Conservation (phyloP, 1,140 invertebrate genomes). For the Globodera ellingtonae region DNA sequence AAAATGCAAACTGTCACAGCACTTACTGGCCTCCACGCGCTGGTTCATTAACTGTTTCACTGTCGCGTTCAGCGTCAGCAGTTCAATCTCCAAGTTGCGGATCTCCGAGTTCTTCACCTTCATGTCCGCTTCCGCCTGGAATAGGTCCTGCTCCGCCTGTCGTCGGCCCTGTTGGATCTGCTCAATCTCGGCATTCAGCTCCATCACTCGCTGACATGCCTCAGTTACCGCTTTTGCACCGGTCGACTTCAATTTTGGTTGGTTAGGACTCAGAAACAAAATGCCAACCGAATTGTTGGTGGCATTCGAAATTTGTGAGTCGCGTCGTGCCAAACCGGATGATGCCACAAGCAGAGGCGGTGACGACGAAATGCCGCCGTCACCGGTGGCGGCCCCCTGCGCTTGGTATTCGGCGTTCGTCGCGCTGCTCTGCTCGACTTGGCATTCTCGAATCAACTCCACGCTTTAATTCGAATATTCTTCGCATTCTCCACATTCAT, state of each 20-base stretch:
- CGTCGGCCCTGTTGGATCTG: constrained; percentile 38
- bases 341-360: not conserved
- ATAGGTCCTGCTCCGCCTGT: constrained; percentile 52
- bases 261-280: not conserved
- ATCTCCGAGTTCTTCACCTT: constrained; percentile 55
- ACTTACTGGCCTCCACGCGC: constrained; percentile 79
- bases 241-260: not conserved
- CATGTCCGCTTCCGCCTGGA: constrained; percentile 53
- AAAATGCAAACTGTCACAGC: not conserved
- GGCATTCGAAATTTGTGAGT: constrained; percentile 27
- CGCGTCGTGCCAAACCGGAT: constrained; percentile 9
- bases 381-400: constrained; percentile 74
- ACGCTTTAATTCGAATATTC: not conserved
- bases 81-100: constrained; percentile 49
- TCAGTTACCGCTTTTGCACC: constrained; percentile 5
- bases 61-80: constrained; percentile 84
- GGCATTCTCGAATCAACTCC: constrained; percentile 83
- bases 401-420: constrained; percentile 80
- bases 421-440: constrained; percentile 77
- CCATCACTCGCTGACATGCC: constrained; percentile 43
- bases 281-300: constrained; percentile 13
- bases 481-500: not conserved
- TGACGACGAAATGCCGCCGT: not conserved
- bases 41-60: constrained; percentile 94
- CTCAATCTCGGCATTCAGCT: constrained; percentile 50